phyloP scores from a whole-genome alignment of 2,888 invertebrate species.

The Scelioninae gen. 1 region DNA sequence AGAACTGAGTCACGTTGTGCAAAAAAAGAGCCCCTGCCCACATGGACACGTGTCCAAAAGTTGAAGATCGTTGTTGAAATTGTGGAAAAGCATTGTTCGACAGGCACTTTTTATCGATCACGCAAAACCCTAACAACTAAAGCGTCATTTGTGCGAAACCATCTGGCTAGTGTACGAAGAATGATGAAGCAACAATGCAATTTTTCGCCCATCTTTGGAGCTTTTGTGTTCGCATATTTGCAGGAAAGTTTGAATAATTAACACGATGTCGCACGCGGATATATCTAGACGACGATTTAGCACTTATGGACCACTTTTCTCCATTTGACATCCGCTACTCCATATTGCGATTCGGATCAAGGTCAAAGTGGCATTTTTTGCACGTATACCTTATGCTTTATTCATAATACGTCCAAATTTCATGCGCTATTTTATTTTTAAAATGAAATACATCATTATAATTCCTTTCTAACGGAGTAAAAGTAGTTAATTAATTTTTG shows the following conservation, averaged over 20 bases:
- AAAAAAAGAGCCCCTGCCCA: too few species aligned
- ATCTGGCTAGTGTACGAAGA: slow-evolving; percentile 46
- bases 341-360: slow-evolving; percentile 42
- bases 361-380: slow-evolving; percentile 31
- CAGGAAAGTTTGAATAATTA: slow-evolving; percentile 49
- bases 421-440: too few species aligned
- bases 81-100: slow-evolving; percentile 34
- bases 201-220: slow-evolving; percentile 25
- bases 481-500: too few species aligned
- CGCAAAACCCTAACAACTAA: slow-evolving; percentile 32
- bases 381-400: not conserved
- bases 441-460: not conserved
- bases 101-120: slow-evolving; percentile 56
- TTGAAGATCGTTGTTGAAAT: slow-evolving; percentile 32
- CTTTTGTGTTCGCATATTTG: slow-evolving; percentile 46
- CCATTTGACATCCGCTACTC: slow-evolving; percentile 20
- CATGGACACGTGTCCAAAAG: slow-evolving; percentile 35
- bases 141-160: slow-evolving; percentile 53
- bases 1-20: too few species aligned
- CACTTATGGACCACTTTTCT: slow-evolving; percentile 28
- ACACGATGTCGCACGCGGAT: slow-evolving; percentile 9
- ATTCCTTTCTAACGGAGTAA: too few species aligned
- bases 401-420: slow-evolving; percentile 2
- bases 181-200: slow-evolving; percentile 54
- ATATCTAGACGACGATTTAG: slow-evolving; percentile 41